Percentiles rank a stretch among this genome's conserved stretches.
phyloP scores from a whole-genome alignment of 2,113 vertebrate species.

The Indicator indicator region DNA sequence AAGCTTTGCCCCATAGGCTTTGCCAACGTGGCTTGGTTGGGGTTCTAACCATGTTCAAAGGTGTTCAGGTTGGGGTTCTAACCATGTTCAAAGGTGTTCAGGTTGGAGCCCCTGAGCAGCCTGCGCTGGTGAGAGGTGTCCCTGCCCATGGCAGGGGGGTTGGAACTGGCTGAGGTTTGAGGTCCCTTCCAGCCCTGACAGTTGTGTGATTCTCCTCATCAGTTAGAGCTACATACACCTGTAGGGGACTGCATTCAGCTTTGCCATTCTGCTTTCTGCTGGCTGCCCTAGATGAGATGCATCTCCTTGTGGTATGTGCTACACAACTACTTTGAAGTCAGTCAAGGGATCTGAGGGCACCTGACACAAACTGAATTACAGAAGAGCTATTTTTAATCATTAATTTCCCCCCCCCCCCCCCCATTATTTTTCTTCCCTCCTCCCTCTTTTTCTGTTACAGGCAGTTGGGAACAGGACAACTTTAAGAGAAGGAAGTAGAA shows the following conservation, averaged over 20 bases:
- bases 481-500: conserved; percentile 40
- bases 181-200: no score
- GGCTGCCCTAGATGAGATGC: background rate
- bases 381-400: background rate
- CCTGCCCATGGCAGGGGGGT: no score
- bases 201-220: background rate
- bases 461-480: background rate
- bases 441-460: conserved; percentile 38
- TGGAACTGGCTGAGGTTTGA: no score
- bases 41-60: no score
- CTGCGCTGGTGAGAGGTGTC: no score
- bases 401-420: background rate
- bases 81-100: no score
- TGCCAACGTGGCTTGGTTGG: no score
- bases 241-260: background rate
- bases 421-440: background rate
- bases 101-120: no score
- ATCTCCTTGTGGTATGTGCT: background rate
- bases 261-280: background rate
- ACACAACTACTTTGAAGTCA: background rate
- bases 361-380: background rate
- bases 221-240: background rate
- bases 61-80: no score
- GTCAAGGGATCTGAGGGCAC: background rate
- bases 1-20: no score